A percentile compares a stretch with the other conserved stretches of the same genome.
Conservation (phyloP, 2,797 vertebrate genomes). For the Myripristis jacobus region DNA sequence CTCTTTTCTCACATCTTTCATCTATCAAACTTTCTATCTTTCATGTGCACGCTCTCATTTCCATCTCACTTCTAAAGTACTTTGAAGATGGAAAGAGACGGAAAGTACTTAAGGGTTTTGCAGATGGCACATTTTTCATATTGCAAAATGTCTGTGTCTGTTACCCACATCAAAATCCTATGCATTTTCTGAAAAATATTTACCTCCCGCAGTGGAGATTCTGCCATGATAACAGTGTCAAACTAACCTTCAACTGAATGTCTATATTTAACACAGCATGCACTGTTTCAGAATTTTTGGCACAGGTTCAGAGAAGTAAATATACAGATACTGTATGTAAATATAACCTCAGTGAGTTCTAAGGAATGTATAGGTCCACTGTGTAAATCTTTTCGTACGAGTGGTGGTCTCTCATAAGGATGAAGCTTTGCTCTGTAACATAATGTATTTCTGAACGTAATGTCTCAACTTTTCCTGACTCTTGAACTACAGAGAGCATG, state of each 20-base stretch:
- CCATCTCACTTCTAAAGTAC: background rate
- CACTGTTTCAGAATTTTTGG: constrained; percentile 24
- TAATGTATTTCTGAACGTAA: background rate
- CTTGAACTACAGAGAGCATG: background rate
- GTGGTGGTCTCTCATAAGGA: background rate
- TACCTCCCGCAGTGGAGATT: constrained; percentile 23
- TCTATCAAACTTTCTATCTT: background rate
- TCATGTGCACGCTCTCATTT: background rate
- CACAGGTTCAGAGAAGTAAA: constrained; percentile 23
- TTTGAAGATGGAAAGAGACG: too few relatives aligned
- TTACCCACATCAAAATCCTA: too few relatives aligned
- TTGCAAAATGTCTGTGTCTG: too few relatives aligned
- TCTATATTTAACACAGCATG: constrained; percentile 29
- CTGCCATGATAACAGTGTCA: constrained; percentile 41
- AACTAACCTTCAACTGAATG: constrained; percentile 34
- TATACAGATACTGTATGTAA: constrained; percentile 4
- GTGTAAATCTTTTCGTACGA: background rate
- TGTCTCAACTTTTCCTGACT: background rate
- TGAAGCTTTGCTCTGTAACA: background rate
- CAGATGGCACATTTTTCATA: too few relatives aligned
- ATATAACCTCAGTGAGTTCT: too few relatives aligned
- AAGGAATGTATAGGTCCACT: too few relatives aligned
- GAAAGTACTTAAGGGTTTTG: too few relatives aligned
- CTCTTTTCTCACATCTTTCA: constrained; percentile 35
- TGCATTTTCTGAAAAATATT: background rate